Conservation (phyloP, 2,797 vertebrate species). For the Gymnoscopelus microlampas region DNA sequence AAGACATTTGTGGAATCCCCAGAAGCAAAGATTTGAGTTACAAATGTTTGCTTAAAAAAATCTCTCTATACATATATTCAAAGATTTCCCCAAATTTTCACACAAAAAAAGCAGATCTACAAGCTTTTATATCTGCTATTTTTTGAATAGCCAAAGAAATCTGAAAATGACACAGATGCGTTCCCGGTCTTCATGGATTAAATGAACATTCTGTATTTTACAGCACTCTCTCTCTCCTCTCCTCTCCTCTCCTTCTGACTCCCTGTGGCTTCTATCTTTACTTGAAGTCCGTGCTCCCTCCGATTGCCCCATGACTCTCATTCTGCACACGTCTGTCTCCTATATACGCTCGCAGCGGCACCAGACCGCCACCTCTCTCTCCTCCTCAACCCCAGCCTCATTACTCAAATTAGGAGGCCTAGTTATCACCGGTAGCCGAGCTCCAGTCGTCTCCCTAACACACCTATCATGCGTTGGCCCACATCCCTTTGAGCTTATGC, state of each 20-base stretch:
- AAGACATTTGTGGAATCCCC: too few relatives aligned
- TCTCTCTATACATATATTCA: too few relatives aligned
- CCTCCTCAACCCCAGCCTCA: slow-evolving; percentile 71
- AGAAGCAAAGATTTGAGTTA: too few relatives aligned
- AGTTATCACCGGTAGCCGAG: slow-evolving; percentile 73
- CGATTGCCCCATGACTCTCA: slow-evolving; percentile 49
- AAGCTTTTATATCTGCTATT: too few relatives aligned
- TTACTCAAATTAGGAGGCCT: slow-evolving; percentile 80
- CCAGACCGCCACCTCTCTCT: slow-evolving; percentile 46
- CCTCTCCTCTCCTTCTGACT: neutral
- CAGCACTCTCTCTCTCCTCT: neutral
- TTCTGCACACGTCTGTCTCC: slow-evolving; percentile 60
- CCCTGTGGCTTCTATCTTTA: slow-evolving; percentile 44
- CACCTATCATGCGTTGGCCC: slow-evolving; percentile 52
- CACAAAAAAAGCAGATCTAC: too few relatives aligned
- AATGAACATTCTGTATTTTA: too few relatives aligned
- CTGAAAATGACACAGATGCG: too few relatives aligned
- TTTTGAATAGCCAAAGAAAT: too few relatives aligned
- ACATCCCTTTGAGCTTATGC: slow-evolving; percentile 74
- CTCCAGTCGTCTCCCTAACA: slow-evolving; percentile 61
- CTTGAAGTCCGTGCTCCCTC: slow-evolving; percentile 48
- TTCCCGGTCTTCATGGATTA: too few relatives aligned
- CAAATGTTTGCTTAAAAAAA: too few relatives aligned
- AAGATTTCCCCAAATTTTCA: too few relatives aligned
- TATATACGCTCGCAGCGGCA: slow-evolving; percentile 42